Base-by-base conservation (phyloP, 35 echinoderm and acorn worm genomes). In the Ophioderma brevispina region DNA sequence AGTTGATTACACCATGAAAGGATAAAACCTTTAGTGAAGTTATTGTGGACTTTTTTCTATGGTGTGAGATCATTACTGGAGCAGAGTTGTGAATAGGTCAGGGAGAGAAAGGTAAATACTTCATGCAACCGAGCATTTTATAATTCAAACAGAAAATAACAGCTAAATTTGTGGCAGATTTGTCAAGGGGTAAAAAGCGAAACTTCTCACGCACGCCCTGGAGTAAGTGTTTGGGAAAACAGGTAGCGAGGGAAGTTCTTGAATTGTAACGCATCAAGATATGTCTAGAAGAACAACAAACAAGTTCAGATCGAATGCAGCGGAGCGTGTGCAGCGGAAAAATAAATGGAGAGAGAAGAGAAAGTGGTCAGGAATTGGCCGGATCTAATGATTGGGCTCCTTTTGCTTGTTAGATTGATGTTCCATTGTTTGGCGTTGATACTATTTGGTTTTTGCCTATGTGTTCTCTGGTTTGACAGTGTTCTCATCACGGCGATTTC, bases 181-280 rank as follows among this genome's bases (percentile, higher is more conserved):
- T 70, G 41, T 4, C 5, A 46, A 8, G 41, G 41, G 41, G 41
- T 30, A 70, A 70, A 52, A 70, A 70, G 15, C 59, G 23, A 70
- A 70, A 70, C 59, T 70, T 70, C 59, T 70, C 59, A 70, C 59
- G 23, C 23, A 70, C 10, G 28, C 59, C 59, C 59, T 46, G 28
- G 59, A 70, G 59, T n/a, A 70, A 70, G 59, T 70, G 59, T 70
- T 70, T 70, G 59, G 59, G 59, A 70, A 70, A 70, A 70, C 59
- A 70, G 59, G 59, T 70, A 70, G 59, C 17, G 4, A 46, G 59
- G 28, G 28, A 70, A 4, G 5, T 70, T 2, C 15, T 70, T 18
- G 59, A 70, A 70, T 70, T 6, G 59, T 70, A 70, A 70, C 28
- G 59, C 59, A 70, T 70, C 59, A 2, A 17, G 23, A 6, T 70